Base-by-base conservation (phyloP, 2,888 invertebrate species). In the Volucella bombylans region DNA sequence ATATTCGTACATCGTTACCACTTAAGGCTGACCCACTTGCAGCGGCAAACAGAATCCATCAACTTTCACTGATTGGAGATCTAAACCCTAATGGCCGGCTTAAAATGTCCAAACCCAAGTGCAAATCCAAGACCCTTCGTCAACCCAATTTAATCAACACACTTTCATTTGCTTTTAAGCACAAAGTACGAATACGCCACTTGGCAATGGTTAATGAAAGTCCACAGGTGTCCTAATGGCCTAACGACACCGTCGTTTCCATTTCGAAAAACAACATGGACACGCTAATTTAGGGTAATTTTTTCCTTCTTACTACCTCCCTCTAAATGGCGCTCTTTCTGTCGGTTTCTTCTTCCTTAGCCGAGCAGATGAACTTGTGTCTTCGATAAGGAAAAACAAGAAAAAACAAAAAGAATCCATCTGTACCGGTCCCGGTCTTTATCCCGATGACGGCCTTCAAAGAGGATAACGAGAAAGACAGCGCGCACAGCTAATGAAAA, bases 171-270 rank as follows among this genome's bases (percentile, higher is more conserved):
- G 39, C 31, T 57, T n/a, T n/a, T 18, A 38, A 50, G 50, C 12
- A 71, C 57, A 59, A 59, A 59, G 49, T 57, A 61, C 52, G 43
- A 59, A 38, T 50, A 61, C 52, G 18, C 49, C 45, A 64, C 39
- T 68, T 49, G 73, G 52, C 45, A 64, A 31, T 6, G 6, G 31
- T 31, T 31, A 76, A 67, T 59, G 52, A 71, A 76, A 23, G 78
- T 69, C 78, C 78, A 71, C 80, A 83, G 80, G 80, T 83, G 80
- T 71, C 71, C 64, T 55, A 76, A 67, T 80, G 74, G 74, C 50
- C 38, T 57, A 61, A 68, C 52, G 74, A 67, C 74, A 59, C 67
- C 59, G 52, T 68, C 68, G 50, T 82, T 68, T 43, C 45, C 55
- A 64, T 69, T 45, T 39, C 14, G 23, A n/a, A 47, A 67, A 52